These are phyloP conservation scores for Paracentrotus lividus DNA, from an alignment of 53 echinoderm and acorn worm genomes.

Conservation along the genomic window DNA sequence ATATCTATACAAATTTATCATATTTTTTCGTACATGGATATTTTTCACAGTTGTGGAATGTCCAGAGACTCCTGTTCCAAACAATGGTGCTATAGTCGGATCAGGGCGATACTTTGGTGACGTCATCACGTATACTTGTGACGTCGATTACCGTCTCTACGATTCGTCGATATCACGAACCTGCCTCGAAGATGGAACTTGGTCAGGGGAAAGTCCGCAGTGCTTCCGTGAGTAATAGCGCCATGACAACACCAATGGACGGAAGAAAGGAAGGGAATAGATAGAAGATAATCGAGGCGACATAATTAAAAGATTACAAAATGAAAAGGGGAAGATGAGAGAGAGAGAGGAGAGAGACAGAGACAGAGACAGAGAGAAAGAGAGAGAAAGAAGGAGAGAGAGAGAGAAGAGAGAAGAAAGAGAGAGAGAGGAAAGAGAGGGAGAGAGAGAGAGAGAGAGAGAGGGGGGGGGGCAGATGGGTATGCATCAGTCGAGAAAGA, in stretches of 20 bases:
- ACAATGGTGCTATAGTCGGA: constrained; percentile 50
- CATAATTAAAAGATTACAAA: no score
- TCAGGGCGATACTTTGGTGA: constrained; percentile 52
- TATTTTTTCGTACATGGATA: not conserved
- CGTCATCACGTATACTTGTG: constrained; percentile 46
- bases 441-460: not conserved
- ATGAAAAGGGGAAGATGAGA: no score
- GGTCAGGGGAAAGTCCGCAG: constrained; percentile 13
- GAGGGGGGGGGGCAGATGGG: no score
- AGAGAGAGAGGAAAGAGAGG: not conserved
- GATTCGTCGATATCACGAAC: not conserved
- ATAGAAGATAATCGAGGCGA: no score
- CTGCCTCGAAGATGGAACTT: constrained; percentile 18
- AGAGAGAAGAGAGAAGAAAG: not conserved
- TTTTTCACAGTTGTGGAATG: not conserved
- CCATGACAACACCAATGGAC: not conserved
- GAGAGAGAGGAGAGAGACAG: no score
- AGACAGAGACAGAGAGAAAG: not conserved
- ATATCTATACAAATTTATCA: no score
- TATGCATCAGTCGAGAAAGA: no score
- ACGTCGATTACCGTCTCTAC: constrained; percentile 30
- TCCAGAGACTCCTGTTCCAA: constrained; percentile 48
- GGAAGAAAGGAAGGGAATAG: no score
- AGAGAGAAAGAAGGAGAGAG: not conserved
- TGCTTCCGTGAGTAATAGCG: constrained; percentile 38